phyloP scores from a whole-genome alignment of 2,113 vertebrate species.

The Pelusios castaneus region DNA sequence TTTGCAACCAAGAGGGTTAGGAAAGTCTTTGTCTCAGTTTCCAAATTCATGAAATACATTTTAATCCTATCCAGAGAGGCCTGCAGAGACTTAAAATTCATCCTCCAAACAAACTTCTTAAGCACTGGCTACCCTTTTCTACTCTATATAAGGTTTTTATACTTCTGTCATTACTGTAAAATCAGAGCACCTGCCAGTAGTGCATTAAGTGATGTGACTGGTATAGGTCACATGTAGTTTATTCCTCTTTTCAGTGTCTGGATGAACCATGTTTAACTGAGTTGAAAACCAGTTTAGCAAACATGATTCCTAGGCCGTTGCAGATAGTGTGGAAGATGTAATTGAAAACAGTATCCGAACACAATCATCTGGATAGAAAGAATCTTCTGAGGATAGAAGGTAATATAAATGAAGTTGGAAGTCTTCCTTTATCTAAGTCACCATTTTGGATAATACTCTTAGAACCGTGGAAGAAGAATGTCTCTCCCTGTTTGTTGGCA shows the following conservation, averaged over 20 bases:
- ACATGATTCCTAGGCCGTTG: not conserved
- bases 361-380: not conserved
- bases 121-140: not conserved
- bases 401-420: slow-evolving; percentile 25
- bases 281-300: slow-evolving; percentile 8
- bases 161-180: not conserved
- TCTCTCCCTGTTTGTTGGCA: slow-evolving; percentile 50
- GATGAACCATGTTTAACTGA: not conserved
- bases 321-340: not conserved
- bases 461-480: slow-evolving; percentile 16
- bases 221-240: not conserved
- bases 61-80: no score
- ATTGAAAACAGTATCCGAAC: not conserved
- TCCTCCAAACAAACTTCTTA: not conserved
- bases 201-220: not conserved
- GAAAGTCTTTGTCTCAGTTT: not conserved
- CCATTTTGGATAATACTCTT: slow-evolving; percentile 42
- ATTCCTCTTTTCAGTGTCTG: not conserved
- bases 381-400: not conserved
- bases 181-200: slow-evolving; percentile 1
- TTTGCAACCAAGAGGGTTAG: no score
- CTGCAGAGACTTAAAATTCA: fast-evolving
- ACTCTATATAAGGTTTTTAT: not conserved
- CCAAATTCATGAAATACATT: no score
- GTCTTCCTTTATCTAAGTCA: not conserved